Percentiles rank a stretch among this genome's conserved stretches.
Evolutionary conservation across 2,888 invertebrate genomes (phyloP).

Genomic region (Napeogenes sylphis): DNA sequence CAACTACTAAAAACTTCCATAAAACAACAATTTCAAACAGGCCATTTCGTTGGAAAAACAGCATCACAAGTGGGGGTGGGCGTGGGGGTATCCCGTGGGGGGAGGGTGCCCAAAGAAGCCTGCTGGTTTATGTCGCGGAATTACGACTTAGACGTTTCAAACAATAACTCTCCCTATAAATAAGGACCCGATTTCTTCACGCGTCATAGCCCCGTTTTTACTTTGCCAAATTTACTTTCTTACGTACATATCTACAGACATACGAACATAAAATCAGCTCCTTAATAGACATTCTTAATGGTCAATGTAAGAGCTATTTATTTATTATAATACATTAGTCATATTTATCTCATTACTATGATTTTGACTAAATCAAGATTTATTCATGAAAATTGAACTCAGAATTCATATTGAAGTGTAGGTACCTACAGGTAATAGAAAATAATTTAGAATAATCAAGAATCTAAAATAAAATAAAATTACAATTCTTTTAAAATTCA

Average conservation of each 20-base stretch:
- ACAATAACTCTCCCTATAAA: constrained; percentile 76
- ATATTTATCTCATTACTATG: too few species aligned
- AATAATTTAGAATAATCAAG: too few species aligned
- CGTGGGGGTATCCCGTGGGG: constrained; percentile 28
- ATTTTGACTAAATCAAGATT: too few species aligned
- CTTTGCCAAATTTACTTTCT: constrained; percentile 36
- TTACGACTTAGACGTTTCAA: constrained; percentile 79
- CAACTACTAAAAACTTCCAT: constrained; percentile 78
- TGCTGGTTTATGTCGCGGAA: constrained; percentile 72
- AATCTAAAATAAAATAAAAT: background rate
- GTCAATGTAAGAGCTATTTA: too few species aligned
- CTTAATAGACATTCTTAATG: background rate
- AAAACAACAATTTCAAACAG: constrained; percentile 78
- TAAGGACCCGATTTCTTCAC: constrained; percentile 75
- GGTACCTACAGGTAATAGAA: too few species aligned
- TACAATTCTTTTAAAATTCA: too few species aligned
- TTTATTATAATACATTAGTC: too few species aligned
- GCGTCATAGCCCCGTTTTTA: constrained; percentile 72
- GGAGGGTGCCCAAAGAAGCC: constrained; percentile 64
- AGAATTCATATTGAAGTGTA: too few species aligned
- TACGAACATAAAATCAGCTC: background rate
- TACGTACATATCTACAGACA: background rate
- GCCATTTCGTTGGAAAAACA: constrained; percentile 77
- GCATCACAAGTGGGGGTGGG: constrained; percentile 60
- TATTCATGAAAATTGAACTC: too few species aligned